These are phyloP conservation scores for Protophormia terraenovae DNA, from an alignment of 2,888 invertebrate species.

Conservation along the genomic window DNA sequence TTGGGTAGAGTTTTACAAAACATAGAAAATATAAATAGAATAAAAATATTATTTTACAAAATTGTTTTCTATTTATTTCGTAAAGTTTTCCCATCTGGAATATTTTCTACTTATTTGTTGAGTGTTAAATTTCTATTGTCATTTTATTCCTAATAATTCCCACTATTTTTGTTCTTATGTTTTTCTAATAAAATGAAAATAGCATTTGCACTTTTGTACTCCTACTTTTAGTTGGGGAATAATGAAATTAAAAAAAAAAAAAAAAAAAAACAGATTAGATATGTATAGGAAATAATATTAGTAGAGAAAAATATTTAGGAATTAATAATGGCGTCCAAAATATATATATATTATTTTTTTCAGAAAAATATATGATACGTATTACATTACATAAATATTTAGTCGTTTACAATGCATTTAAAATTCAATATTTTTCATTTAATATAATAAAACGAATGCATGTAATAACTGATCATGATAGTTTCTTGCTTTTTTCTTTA, in stretches of 20 bases:
- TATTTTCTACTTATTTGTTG: conserved; percentile 40
- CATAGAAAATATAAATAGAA: background rate
- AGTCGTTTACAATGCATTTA: no score
- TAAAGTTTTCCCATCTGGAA: conserved; percentile 58
- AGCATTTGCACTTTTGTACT: background rate
- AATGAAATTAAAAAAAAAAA: background rate
- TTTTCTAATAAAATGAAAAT: conserved; percentile 34
- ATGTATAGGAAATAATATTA: background rate
- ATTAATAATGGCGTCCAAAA: no score
- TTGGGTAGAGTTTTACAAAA: conserved; percentile 22
- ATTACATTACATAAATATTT: no score
- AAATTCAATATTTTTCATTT: no score
- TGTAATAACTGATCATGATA: no score
- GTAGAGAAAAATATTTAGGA: background rate
- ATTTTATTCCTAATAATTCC: conserved; percentile 31
- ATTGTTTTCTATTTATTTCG: conserved; percentile 38
- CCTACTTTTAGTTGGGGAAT: background rate
- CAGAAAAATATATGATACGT: no score
- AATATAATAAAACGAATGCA: no score
- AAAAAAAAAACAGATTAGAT: background rate
- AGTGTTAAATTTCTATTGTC: conserved; percentile 59
- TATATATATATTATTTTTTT: no score
- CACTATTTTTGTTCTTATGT: background rate
- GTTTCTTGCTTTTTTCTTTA: no score
- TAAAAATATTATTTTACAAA: conserved; percentile 23